Conservation (phyloP, 2,888 invertebrate genomes). For the Drosophila incognita region DNA sequence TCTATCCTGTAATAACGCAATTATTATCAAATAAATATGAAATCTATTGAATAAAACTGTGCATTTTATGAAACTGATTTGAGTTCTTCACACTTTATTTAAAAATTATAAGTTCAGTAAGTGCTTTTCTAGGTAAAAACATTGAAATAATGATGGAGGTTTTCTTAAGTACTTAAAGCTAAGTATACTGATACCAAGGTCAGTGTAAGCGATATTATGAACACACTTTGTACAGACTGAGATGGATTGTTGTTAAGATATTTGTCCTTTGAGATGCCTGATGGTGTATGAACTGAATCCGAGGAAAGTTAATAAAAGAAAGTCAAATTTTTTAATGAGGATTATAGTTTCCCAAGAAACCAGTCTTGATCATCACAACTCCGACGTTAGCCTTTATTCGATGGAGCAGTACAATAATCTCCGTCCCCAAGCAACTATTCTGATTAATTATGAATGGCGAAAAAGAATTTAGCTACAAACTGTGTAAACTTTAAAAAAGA, state of each 20-base stretch:
- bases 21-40: not conserved
- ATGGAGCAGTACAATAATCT: too few species aligned
- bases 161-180: not conserved
- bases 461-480: too few species aligned
- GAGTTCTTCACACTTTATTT: too few species aligned
- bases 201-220: too few species aligned
- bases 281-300: not conserved
- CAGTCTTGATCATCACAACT: not conserved
- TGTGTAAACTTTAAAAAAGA: too few species aligned
- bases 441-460: too few species aligned
- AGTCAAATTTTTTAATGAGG: not conserved
- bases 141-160: not conserved
- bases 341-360: not conserved
- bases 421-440: too few species aligned
- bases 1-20: not conserved
- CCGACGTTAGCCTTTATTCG: too few species aligned
- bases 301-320: not conserved
- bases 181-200: too few species aligned
- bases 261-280: not conserved
- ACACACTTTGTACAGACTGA: not conserved
- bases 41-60: not conserved
- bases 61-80: not conserved
- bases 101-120: too few species aligned
- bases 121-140: too few species aligned
- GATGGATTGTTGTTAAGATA: not conserved